These are phyloP conservation scores for Malaclemys terrapin DNA, from an alignment of 2,113 vertebrate species.

Conservation along the genomic window DNA sequence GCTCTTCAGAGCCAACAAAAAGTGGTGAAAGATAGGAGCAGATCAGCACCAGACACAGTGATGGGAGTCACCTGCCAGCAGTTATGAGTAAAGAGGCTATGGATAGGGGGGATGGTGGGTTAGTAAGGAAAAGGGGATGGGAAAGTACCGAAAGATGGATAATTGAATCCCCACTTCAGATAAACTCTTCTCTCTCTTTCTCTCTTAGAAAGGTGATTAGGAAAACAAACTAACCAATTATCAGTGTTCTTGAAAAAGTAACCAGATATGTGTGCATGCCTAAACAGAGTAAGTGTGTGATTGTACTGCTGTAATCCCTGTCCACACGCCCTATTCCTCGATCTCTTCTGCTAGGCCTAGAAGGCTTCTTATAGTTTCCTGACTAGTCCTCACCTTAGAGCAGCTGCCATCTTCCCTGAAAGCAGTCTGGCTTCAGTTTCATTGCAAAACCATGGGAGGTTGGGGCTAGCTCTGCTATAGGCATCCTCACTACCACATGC, in stretches of 20 bases:
- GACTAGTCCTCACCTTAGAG: rapidly evolving
- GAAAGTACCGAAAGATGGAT: neutral
- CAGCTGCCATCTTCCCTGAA: neutral
- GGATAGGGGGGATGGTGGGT: neutral
- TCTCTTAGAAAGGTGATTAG: neutral
- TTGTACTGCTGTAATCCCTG: neutral
- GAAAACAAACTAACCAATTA: neutral
- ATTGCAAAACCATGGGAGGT: neutral
- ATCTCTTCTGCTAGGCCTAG: neutral
- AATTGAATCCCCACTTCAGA: neutral
- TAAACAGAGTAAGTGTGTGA: neutral
- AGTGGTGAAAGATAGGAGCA: neutral
- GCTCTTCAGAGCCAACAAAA: slow-evolving; percentile 37
- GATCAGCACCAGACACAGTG: neutral
- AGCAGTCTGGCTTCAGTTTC: neutral
- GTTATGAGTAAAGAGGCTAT: neutral
- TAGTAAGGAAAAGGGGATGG: neutral
- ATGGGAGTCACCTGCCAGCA: neutral
- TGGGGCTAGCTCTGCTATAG: neutral
- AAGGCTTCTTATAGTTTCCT: neutral
- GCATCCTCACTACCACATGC: neutral
- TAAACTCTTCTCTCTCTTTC: neutral
- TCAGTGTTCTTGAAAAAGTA: neutral
- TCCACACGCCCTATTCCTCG: neutral
- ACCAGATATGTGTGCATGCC: neutral